Percentiles rank a stretch among this genome's conserved stretches.
Evolutionary conservation across 1,140 invertebrate species (phyloP).

Genomic region (Harpegnathos saltator): DNA sequence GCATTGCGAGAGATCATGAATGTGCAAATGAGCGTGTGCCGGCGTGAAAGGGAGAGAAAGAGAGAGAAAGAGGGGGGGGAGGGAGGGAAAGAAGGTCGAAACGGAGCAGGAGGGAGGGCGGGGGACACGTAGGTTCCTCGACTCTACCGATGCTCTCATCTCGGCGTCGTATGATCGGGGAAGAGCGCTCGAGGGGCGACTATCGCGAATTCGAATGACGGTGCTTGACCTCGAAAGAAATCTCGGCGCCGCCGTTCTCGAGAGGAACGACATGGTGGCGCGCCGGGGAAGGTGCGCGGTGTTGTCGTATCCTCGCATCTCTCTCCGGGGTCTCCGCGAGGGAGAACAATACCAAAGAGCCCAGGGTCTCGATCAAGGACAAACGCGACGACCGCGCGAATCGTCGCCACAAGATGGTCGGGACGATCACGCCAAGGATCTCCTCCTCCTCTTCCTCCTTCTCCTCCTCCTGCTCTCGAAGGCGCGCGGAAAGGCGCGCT

Average conservation of each 20-base stretch:
- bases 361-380: conserved; percentile 78
- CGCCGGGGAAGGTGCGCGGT: conserved; percentile 34
- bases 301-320: conserved; percentile 56
- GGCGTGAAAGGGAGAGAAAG: conserved; percentile 22
- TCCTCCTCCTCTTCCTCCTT: conserved; percentile 36
- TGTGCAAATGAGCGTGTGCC: conserved; percentile 16
- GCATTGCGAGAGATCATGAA: conserved; percentile 47
- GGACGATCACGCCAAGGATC: conserved; percentile 43
- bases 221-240: conserved; percentile 69
- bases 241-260: conserved; percentile 28
- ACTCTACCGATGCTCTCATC: conserved; percentile 44
- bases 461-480: conserved; percentile 27
- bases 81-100: conserved; percentile 21
- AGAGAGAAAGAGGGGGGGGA: conserved; percentile 6
- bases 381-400: conserved; percentile 44
- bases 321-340: conserved; percentile 71
- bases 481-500: background rate
- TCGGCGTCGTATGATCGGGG: conserved; percentile 59
- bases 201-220: conserved; percentile 63
- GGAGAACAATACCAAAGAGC: conserved; percentile 84
- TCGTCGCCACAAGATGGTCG: conserved; percentile 15
- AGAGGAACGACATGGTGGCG: conserved; percentile 32
- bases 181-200: conserved; percentile 59
- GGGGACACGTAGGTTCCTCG: conserved; percentile 40
- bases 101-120: background rate